Conservation (phyloP, 1,140 invertebrate genomes). For the Drosophila elegans region DNA sequence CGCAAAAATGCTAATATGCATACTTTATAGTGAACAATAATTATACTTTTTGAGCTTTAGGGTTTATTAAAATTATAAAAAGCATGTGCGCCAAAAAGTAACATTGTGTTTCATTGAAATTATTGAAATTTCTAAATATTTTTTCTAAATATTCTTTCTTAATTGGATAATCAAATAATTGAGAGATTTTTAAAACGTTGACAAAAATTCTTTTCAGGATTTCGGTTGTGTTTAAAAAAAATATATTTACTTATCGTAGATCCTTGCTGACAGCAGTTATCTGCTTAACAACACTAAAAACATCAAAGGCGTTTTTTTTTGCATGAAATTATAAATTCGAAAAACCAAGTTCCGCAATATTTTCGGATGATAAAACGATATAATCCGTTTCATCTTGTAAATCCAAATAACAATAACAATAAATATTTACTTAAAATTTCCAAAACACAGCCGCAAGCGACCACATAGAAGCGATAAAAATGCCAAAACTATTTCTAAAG, state of each 20-base stretch:
- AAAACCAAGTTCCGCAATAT: slow-evolving; percentile 3
- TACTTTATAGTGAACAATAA: background rate
- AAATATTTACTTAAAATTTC: slow-evolving; percentile 37
- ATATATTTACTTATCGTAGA: background rate
- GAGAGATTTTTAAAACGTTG: too few species aligned
- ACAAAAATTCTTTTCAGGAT: too few species aligned
- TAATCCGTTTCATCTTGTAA: slow-evolving; percentile 36
- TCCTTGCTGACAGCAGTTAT: background rate
- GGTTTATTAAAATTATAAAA: slow-evolving; percentile 5
- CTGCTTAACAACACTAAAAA: background rate
- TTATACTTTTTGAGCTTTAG: background rate
- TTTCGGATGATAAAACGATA: background rate
- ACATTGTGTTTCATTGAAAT: too few species aligned
- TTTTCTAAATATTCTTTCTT: too few species aligned
- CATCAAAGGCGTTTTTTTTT: background rate
- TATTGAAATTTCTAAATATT: too few species aligned
- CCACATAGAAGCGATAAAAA: slow-evolving; percentile 34
- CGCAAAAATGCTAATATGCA: slow-evolving; percentile 40
- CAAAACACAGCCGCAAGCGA: slow-evolving; percentile 16
- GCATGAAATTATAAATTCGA: background rate
- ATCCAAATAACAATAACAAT: slow-evolving; percentile 23
- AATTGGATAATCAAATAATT: too few species aligned
- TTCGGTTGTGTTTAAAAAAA: too few species aligned
- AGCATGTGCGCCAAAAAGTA: too few species aligned
- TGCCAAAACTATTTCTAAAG: slow-evolving; percentile 59